Evolutionary conservation across 2,888 invertebrate genomes (phyloP).

Genomic region (Spodoptera picta): DNA sequence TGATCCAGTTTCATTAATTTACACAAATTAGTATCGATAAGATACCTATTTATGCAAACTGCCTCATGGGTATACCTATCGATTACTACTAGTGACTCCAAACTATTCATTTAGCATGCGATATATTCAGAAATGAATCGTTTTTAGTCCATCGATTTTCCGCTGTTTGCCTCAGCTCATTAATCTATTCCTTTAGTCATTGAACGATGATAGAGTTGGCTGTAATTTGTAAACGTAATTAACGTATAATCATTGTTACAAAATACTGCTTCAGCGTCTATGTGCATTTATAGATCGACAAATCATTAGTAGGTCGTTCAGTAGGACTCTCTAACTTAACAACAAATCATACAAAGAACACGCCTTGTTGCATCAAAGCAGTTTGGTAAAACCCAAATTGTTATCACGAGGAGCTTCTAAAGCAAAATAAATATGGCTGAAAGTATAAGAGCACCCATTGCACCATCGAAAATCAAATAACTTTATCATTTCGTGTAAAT

Average conservation of each 20-base stretch:
- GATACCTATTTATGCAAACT: slow-evolving; percentile 34
- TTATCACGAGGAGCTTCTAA: slow-evolving; percentile 22
- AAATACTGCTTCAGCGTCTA: slow-evolving; percentile 19
- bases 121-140: slow-evolving; percentile 25
- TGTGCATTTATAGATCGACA: slow-evolving; percentile 19
- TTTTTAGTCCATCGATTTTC: slow-evolving; percentile 27
- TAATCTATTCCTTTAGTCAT: slow-evolving; percentile 16
- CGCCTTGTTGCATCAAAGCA: slow-evolving; percentile 41
- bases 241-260: slow-evolving; percentile 20
- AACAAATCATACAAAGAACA: slow-evolving; percentile 28
- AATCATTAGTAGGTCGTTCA: slow-evolving; percentile 27
- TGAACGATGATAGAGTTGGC: slow-evolving; percentile 13
- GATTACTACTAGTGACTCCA: slow-evolving; percentile 17
- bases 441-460: neutral
- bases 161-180: slow-evolving; percentile 21
- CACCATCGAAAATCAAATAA: slow-evolving; percentile 14
- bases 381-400: slow-evolving; percentile 43
- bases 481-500: slow-evolving; percentile 43
- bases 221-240: slow-evolving; percentile 23
- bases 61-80: slow-evolving; percentile 7
- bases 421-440: slow-evolving; percentile 5
- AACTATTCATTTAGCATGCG: slow-evolving; percentile 17
- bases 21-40: slow-evolving; percentile 28
- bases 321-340: slow-evolving; percentile 23
- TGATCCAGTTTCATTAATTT: slow-evolving; percentile 48